Base-by-base conservation (phyloP, 2,888 invertebrate species). In the Pinctada fucata region DNA sequence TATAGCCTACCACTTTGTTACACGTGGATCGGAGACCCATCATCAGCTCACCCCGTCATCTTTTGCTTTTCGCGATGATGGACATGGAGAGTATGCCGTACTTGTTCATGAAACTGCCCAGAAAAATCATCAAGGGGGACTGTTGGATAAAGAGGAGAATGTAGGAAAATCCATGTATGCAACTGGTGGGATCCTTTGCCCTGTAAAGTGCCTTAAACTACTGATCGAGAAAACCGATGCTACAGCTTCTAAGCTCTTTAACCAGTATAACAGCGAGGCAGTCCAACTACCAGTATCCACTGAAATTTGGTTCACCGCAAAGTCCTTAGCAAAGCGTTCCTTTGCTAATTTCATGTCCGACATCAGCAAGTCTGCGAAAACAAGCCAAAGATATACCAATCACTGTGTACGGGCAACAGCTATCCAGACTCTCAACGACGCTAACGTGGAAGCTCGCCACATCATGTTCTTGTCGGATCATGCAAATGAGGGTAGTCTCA, bases 101-200 rank as follows among this genome's bases (percentile, higher is more conserved):
- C 45, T 68, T 13, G 47, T 45, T 5, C 31, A 45, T 45, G 68
- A 68, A 68, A 68, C 47, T 45, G 45, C 31, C 31, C 68, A 68
- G 47, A 68, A 68, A 5, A 68, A 68, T 47, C 68, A 68, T 47
- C 68, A 68, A 47, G 68, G 47, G 68, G 68, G 68, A 5, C 45
- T 68, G 45, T 0, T 13, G 8, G 8, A 31, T 47, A 47, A 68
- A 45, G 8, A 31, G 13, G 68, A 31, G 31, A 31, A 31, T 47
- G 31, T 8, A 13, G 68, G 47, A 3, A 68, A 68, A 31, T 8
- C 8, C 8, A 68, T 68, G 68, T 68, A 68, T 47, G 68, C 68
- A 68, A 68, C 68, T 4, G 47, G 45, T 47, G 47, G 45, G 47
- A 8, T 47, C 45, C 31, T 31, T 68, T 68, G 68, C 47, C 68